Conservation (phyloP, 2,113 vertebrate species). For the Corythornis vintsioides region DNA sequence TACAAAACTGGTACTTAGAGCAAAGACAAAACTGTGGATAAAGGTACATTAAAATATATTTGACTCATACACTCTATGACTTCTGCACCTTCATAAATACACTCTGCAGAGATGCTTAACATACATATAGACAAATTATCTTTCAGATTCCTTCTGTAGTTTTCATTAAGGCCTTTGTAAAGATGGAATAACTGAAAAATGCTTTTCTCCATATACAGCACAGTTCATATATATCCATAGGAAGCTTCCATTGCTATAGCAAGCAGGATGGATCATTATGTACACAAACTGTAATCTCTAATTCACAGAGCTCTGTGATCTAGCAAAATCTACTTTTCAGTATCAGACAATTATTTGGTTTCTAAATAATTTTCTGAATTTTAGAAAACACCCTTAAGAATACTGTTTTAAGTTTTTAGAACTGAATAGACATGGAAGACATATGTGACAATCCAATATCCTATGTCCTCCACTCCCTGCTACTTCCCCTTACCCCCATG, state of each 20-base stretch:
- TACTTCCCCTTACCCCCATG: accelerated
- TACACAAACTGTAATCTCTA: accelerated
- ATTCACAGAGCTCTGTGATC: not conserved
- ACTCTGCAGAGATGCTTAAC: not conserved
- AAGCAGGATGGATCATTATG: not conserved
- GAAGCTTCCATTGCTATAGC: not conserved
- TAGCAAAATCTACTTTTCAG: not conserved
- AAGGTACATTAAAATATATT: not conserved
- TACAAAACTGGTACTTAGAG: not conserved
- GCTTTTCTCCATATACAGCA: not conserved
- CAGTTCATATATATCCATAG: not conserved
- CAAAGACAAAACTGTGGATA: not conserved
- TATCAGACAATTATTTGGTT: not conserved
- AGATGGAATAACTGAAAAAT: not conserved
- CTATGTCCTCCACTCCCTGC: not conserved
- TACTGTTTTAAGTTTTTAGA: not conserved
- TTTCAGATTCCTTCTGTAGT: not conserved
- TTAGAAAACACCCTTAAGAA: no score
- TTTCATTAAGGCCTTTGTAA: not conserved
- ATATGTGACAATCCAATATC: not conserved
- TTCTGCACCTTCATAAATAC: not conserved
- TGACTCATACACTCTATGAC: not conserved
- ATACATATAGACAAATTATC: not conserved
- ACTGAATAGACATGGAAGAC: not conserved
- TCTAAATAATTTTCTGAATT: not conserved